Conservation (phyloP, 2,888 invertebrate genomes). For the Heliconius aoede region DNA sequence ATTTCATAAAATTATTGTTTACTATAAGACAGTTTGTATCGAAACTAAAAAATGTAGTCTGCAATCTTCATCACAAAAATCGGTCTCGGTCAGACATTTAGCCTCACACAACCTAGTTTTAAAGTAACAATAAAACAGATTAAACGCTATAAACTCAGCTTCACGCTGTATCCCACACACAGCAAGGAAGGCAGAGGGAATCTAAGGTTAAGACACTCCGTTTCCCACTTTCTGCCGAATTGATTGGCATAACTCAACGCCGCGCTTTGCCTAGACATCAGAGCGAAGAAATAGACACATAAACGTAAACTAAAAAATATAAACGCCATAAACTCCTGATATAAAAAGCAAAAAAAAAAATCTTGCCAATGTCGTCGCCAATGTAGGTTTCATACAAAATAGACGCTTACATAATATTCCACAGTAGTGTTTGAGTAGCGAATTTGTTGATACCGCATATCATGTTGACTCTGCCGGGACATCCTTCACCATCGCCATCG, state of each 20-base stretch:
- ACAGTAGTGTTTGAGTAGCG: conserved; percentile 45
- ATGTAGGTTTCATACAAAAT: neutral
- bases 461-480: conserved; percentile 55
- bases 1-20: neutral
- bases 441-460: conserved; percentile 47
- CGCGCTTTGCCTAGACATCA: no score
- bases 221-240: no score
- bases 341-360: neutral
- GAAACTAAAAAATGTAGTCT: neutral
- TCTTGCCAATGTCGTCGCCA: neutral
- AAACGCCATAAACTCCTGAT: neutral
- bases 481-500: conserved; percentile 52
- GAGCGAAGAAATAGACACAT: no score
- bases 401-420: conserved; percentile 28
- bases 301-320: neutral
- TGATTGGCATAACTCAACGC: no score
- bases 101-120: no score
- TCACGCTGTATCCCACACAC: no score
- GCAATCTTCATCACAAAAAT: neutral
- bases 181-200: no score
- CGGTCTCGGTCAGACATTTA: no score
- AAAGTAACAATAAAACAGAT: no score
- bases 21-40: no score
- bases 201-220: no score
- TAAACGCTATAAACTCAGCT: no score